Conservation (phyloP, 1,140 invertebrate species). For the Drosophila jambulina region DNA sequence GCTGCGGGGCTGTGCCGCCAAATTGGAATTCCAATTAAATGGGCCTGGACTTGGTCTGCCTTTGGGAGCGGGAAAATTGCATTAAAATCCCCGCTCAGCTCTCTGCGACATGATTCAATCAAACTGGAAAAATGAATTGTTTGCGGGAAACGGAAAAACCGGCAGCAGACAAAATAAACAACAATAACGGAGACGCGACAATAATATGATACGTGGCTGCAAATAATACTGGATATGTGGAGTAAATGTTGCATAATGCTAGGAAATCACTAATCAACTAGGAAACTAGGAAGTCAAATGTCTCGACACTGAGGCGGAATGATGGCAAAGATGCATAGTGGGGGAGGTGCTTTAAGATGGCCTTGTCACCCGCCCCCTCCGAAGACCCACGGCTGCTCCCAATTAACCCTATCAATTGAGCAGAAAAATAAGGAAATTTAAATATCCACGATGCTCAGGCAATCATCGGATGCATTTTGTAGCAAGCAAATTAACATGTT, state of each 20-base stretch:
- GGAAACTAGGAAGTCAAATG: conserved; percentile 24
- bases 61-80: conserved; percentile 24
- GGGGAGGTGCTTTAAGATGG: neutral
- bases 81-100: conserved; percentile 33
- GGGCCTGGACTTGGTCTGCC: conserved; percentile 7
- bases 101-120: conserved; percentile 51
- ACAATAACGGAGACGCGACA: conserved; percentile 23
- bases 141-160: conserved; percentile 36
- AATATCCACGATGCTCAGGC: conserved; percentile 14
- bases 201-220: conserved; percentile 23
- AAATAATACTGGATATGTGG: conserved; percentile 1
- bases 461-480: conserved; percentile 40
- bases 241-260: conserved; percentile 41
- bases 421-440: neutral
- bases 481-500: conserved; percentile 35
- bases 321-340: neutral
- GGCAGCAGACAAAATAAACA: conserved; percentile 16
- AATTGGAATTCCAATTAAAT: conserved; percentile 46
- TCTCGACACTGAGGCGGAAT: neutral
- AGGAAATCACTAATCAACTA: conserved; percentile 36
- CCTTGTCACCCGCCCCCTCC: conserved; percentile 5
- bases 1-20: conserved; percentile 1
- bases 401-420: conserved; percentile 44
- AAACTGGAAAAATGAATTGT: conserved; percentile 55
- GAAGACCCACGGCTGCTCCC: neutral